Base-by-base conservation (phyloP, 2,888 invertebrate genomes). In the Halictus quadricinctus region DNA sequence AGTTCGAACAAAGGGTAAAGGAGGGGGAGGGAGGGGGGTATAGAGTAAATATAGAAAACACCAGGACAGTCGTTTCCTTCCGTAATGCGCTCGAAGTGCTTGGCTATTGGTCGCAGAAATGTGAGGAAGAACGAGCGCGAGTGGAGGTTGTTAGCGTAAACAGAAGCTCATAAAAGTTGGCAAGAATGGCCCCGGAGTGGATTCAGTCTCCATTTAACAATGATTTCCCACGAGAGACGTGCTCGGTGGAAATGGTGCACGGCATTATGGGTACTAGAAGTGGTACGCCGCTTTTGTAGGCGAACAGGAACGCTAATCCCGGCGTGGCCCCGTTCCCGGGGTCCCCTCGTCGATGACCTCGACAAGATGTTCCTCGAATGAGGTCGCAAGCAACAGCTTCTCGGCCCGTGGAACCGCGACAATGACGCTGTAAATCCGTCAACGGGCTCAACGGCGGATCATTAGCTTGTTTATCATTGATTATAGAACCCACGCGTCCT, bases 221-320 rank as follows among this genome's bases (percentile, higher is more conserved):
- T 60, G 74, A 87, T 85, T 89, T 89, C 89, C 84, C 89, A 89
- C 77, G 84, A 81, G 73, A 77, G 60, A 81, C 74, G 72, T 77
- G 74, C 79, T 69, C 76, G 69, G 70, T 83, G 87, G 72, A 88
- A 87, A 88, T 86, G 81, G 81, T 77, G 80, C 83, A 48, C 80
- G 21, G 72, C 78, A 46, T 72, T 83, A 77, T 60, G 64, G 60
- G 58, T 58, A 18, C 18, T 88, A 89, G 83, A 91, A 91, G 91
- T 90, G 84, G 90, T 86, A 89, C 89, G 88, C 84, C 82, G 83
- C 46, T 90, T 90, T 90, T 88, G 86, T 90, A 89, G 88, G 87
- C 88, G 87, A 88, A 87, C 88, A 89, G 85, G 87, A 90, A 92
- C 90, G 91, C 90, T 92, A 92, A 93, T 92, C 91, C 90, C 88